Percentiles rank a stretch among this genome's conserved stretches.
phyloP scores from a whole-genome alignment of 2,113 vertebrate species.

The Serinus canaria region DNA sequence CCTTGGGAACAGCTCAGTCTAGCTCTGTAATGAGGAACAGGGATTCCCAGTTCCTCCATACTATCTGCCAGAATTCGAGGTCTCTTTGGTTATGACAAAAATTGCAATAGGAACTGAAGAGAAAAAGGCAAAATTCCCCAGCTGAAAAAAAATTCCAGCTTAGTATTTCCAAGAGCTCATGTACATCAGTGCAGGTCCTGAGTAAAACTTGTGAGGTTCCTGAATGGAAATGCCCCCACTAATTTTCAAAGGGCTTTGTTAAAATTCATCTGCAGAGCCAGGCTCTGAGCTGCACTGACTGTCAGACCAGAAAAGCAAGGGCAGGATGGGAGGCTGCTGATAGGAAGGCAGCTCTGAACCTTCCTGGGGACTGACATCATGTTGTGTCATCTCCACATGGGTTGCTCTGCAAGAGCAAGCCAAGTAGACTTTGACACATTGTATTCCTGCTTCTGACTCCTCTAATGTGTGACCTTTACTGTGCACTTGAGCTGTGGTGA shows the following conservation, averaged over 20 bases:
- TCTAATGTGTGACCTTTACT: not conserved
- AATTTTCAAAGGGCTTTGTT: not conserved
- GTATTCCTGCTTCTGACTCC: not conserved
- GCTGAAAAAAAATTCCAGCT: not conserved
- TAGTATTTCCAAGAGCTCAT: not conserved
- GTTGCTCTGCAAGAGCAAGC: not conserved
- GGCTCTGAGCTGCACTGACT: not conserved
- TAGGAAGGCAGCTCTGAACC: not conserved
- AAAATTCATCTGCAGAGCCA: not conserved
- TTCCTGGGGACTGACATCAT: fast-evolving
- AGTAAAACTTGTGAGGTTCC: not conserved
- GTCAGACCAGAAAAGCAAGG: not conserved
- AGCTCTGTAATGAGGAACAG: constrained; percentile 58
- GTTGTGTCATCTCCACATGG: not conserved
- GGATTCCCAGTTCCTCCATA: constrained; percentile 53
- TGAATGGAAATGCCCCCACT: not conserved
- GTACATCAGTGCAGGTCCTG: not conserved
- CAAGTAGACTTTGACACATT: fast-evolving
- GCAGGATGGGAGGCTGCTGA: not conserved
- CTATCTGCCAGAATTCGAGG: constrained; percentile 12
- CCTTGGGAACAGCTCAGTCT: not conserved
- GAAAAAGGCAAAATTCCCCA: not conserved
- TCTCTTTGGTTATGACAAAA: not conserved
- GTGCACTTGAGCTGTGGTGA: not conserved
- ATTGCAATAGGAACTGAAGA: not conserved